Conservation (phyloP, 2,797 vertebrate genomes). For the Diplodus sargus region DNA sequence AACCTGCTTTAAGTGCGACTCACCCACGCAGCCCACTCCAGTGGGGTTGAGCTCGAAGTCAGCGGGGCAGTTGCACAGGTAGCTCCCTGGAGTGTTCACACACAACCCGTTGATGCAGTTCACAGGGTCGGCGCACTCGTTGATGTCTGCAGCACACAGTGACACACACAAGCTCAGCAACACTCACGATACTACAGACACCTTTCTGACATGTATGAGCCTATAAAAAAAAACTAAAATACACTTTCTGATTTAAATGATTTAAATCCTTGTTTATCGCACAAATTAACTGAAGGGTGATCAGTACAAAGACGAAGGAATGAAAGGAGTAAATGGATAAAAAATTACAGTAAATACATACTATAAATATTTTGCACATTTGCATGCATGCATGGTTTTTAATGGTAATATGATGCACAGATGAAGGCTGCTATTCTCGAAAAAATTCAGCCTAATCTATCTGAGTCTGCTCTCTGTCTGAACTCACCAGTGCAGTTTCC, state of each 20-base stretch:
- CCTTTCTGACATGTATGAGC: neutral
- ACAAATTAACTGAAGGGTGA: neutral
- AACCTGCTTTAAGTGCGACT: conserved; percentile 42
- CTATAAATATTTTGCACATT: neutral
- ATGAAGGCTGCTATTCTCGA: neutral
- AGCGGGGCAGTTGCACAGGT: conserved; percentile 92
- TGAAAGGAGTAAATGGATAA: neutral
- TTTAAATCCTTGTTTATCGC: conserved; percentile 3
- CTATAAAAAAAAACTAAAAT: neutral
- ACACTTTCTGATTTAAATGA: neutral
- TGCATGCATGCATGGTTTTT: neutral
- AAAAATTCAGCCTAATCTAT: neutral
- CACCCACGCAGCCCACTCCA: conserved; percentile 92
- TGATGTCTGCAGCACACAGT: conserved; percentile 87
- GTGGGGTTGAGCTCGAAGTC: conserved; percentile 96
- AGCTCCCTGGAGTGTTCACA: conserved; percentile 93
- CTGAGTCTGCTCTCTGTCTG: conserved; percentile 12
- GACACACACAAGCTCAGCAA: conserved; percentile 17
- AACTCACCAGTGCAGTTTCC: conserved; percentile 93
- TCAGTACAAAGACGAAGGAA: neutral
- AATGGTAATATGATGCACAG: neutral
- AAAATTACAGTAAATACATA: neutral
- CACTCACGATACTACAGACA: neutral
- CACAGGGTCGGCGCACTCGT: conserved; percentile 93
- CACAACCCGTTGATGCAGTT: conserved; percentile 96